Evolutionary conservation across 2,113 vertebrate species (phyloP), one percentile per base, ranked within the genome.

Genomic region (Cygnus buccinator): DNA sequence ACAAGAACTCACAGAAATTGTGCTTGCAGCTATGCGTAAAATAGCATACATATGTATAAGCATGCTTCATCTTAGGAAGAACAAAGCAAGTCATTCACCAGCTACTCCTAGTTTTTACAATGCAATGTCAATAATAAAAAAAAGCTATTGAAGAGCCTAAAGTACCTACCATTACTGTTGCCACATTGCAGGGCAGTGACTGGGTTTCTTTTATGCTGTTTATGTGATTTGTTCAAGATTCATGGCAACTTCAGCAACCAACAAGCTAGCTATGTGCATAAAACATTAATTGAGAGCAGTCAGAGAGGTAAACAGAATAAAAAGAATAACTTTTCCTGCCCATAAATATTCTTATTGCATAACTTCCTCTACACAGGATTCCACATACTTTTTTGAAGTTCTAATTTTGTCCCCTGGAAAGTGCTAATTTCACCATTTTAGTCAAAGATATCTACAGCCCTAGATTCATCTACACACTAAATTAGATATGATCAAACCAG

Each of bases 221-320:
- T 65, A 43, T 43, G 63, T 52, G 44, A 73, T 73, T 76, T 79
- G 13, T 23, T 82, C 62, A 48, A 44, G 80, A 90, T 5, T 26
- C 44, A 54, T 1, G 11, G 57, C 22, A 90, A 83, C n/a, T 78
- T 43, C 50, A 91, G 61, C 29, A 77, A 86, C 48, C 74, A 93
- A 78, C 26, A 82, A 3, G 2, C 41, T 90, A 84, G 63, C 74
- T 71, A 43, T 31, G 46, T 18, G 21, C 35, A 33, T 18, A 44
- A 48, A 93, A 75, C 5, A 25, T 25, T 72, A 91, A 95, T 4
- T 91, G 54, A 89, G 87, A 93, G 81, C 77, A 91, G 61, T 25
- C 44, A 77, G 21, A 68, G 31, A 26, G 15, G 29, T 28, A 66
- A 82, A 79, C 19, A 63, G 55, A 54, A 86, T 7, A 74, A 52